phyloP scores from a whole-genome alignment of 2,797 vertebrate genomes.

The Morus bassanus region DNA sequence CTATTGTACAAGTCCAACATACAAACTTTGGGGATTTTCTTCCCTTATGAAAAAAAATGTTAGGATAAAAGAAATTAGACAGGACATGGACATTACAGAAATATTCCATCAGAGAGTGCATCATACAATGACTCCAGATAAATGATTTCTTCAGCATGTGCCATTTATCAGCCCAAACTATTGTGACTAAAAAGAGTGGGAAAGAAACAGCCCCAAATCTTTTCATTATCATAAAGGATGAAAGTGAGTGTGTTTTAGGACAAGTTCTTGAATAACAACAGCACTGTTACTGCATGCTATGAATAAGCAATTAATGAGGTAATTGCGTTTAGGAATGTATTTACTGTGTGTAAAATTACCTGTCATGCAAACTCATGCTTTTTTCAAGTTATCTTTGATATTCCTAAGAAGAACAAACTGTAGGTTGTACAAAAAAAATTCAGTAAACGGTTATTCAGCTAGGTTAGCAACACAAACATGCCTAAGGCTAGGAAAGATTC shows the following conservation, averaged over 20 bases:
- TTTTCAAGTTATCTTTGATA: background rate
- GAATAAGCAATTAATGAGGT: background rate
- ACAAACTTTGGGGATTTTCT: background rate
- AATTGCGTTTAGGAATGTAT: background rate
- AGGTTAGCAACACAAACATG: background rate
- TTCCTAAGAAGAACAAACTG: background rate
- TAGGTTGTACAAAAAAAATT: background rate
- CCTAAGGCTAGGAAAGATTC: constrained; percentile 10
- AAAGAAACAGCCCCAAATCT: background rate
- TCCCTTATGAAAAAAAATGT: background rate
- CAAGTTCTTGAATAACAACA: background rate
- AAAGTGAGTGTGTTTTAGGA: background rate
- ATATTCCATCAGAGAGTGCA: background rate
- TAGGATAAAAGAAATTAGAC: background rate
- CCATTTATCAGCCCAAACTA: background rate
- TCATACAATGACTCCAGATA: background rate
- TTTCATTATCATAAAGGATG: background rate
- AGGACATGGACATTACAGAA: background rate
- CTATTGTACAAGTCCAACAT: background rate
- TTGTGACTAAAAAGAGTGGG: background rate
- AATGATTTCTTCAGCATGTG: background rate
- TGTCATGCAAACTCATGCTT: background rate
- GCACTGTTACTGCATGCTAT: background rate
- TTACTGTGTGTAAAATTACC: background rate
- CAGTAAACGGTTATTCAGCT: background rate